These are phyloP conservation scores for Morus bassanus DNA, from an alignment of 2,797 vertebrate genomes.

Conservation along the genomic window DNA sequence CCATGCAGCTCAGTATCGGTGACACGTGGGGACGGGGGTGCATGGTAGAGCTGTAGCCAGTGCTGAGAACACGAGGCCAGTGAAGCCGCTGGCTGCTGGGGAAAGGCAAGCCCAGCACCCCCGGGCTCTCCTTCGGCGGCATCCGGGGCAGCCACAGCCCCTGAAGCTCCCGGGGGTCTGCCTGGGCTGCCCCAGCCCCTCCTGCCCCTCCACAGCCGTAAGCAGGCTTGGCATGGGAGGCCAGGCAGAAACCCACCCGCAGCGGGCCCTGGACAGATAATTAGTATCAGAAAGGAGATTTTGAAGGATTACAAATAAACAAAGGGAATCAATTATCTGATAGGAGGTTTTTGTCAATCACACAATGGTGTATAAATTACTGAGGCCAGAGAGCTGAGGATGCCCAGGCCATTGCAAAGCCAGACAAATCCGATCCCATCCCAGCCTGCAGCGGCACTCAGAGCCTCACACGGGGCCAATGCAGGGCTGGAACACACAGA, in stretches of 20 bases:
- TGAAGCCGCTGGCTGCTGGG: accelerated
- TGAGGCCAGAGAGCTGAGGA: background rate
- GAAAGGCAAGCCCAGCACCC: background rate
- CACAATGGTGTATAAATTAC: background rate
- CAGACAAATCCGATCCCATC: background rate
- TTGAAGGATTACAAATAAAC: background rate
- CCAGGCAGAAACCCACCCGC: background rate
- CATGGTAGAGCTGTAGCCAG: background rate
- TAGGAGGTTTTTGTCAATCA: background rate
- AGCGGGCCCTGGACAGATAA: accelerated
- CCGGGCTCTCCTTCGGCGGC: background rate
- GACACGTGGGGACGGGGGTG: background rate
- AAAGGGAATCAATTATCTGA: background rate
- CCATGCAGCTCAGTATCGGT: accelerated
- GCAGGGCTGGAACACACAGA: accelerated
- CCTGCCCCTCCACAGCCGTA: background rate
- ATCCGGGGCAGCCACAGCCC: background rate
- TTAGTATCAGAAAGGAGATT: background rate
- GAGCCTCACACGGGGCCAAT: accelerated
- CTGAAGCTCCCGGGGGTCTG: background rate
- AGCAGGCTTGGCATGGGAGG: accelerated
- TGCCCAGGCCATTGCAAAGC: background rate
- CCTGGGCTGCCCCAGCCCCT: background rate
- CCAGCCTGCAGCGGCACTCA: background rate
- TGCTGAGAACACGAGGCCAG: accelerated